These are phyloP conservation scores for Grallaria varia DNA, from an alignment of 2,113 vertebrate genomes.

Conservation along the genomic window DNA sequence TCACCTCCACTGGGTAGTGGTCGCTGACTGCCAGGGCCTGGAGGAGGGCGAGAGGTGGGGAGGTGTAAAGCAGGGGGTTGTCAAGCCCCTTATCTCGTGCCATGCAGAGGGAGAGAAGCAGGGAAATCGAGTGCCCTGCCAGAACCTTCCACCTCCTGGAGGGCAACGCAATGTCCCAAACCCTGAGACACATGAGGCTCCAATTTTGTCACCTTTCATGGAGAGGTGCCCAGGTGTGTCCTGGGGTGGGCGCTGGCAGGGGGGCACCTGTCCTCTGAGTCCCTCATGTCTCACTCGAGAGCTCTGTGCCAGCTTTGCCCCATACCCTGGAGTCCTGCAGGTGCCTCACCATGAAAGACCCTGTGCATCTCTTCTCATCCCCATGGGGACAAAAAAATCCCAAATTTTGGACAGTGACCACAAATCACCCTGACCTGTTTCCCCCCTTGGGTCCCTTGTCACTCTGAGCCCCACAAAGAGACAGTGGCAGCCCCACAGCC, in stretches of 20 bases:
- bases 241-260: rapidly evolving
- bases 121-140: neutral
- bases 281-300: rapidly evolving
- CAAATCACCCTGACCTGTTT: neutral
- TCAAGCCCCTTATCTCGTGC: rapidly evolving
- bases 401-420: neutral
- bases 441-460: neutral
- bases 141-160: neutral
- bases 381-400: neutral
- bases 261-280: neutral
- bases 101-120: rapidly evolving
- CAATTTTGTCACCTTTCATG: neutral
- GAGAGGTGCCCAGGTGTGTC: neutral
- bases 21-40: constrained; percentile 90
- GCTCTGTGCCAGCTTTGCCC: neutral
- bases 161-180: rapidly evolving
- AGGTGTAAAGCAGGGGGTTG: rapidly evolving
- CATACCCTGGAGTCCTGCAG: neutral
- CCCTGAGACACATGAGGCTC: rapidly evolving
- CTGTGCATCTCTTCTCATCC: neutral
- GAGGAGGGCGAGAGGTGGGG: neutral
- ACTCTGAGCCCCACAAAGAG: rapidly evolving
- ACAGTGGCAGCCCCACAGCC: neutral
- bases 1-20: constrained; percentile 90
- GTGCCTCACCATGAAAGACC: rapidly evolving